Evolutionary conservation across 1,140 invertebrate species (phyloP).

Genomic region (Drosophila pseudoananassae): DNA sequence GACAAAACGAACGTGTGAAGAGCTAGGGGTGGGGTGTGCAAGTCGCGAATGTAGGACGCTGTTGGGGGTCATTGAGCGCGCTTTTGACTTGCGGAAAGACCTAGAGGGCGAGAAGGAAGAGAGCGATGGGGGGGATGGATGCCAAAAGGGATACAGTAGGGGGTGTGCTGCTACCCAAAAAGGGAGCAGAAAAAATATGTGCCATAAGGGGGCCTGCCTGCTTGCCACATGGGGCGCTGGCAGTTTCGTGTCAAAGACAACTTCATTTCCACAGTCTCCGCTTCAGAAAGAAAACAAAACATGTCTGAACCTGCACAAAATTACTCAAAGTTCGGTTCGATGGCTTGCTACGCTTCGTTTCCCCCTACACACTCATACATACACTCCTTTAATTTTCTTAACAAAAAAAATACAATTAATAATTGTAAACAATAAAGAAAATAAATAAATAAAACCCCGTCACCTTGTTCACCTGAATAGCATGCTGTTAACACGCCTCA

Average conservation of each 20-base stretch:
- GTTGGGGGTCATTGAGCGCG: conserved; percentile 56
- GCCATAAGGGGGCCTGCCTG: conserved; percentile 11
- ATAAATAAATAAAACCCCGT: background rate
- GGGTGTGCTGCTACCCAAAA: background rate
- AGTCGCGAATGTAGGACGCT: conserved; percentile 68
- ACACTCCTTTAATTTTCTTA: background rate
- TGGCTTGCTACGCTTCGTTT: conserved; percentile 35
- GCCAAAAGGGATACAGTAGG: background rate
- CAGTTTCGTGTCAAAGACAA: conserved; percentile 64
- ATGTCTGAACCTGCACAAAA: background rate
- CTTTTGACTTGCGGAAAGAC: conserved; percentile 18
- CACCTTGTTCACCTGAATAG: background rate
- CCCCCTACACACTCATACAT: no score
- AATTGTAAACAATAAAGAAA: background rate
- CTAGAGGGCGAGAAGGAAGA: background rate
- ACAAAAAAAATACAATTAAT: background rate
- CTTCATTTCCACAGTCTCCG: conserved; percentile 54
- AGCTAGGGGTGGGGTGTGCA: background rate
- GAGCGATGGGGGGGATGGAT: background rate
- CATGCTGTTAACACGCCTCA: background rate
- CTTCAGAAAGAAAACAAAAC: background rate
- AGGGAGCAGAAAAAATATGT: background rate
- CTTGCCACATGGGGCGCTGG: conserved; percentile 36
- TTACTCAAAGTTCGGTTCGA: conserved; percentile 22
- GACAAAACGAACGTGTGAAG: conserved; percentile 7